Percentiles rank a stretch among this genome's conserved stretches.
Conservation (phyloP, 2,888 invertebrate species). For the Boloria euphrosyne region DNA sequence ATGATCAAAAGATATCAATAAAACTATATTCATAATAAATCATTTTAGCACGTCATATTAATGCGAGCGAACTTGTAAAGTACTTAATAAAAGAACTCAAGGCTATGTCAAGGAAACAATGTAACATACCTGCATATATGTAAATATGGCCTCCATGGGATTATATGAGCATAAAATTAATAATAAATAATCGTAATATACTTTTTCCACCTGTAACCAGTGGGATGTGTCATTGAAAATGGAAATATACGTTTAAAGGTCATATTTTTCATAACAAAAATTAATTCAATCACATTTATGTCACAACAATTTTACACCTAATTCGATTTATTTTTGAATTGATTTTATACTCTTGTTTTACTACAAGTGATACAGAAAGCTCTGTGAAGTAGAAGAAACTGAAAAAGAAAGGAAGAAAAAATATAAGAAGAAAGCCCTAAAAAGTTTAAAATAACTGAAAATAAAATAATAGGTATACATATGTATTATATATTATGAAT, state of each 20-base stretch:
- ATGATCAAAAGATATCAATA: not conserved
- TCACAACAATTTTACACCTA: no score
- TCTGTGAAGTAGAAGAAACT: no score
- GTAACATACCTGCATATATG: slow-evolving; percentile 17
- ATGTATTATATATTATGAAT: no score
- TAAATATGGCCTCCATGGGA: slow-evolving; percentile 13
- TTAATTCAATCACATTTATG: no score
- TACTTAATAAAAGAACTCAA: slow-evolving; percentile 23
- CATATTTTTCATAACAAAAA: no score
- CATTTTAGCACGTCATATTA: not conserved
- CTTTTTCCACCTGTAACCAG: not conserved
- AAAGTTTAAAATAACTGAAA: no score
- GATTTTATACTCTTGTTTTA: no score
- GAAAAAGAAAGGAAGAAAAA: no score
- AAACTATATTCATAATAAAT: not conserved
- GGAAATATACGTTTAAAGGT: no score
- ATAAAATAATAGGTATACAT: not conserved
- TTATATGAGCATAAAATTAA: not conserved
- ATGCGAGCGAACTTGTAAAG: slow-evolving; percentile 17
- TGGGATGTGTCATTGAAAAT: not conserved
- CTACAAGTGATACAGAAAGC: no score
- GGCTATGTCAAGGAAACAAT: slow-evolving; percentile 24
- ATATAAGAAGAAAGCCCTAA: no score
- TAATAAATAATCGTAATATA: not conserved
- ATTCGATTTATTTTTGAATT: no score